Percentiles rank a stretch among this genome's conserved stretches.
Conservation (phyloP, 2,113 vertebrate genomes). For the Chinchilla lanigera region DNA sequence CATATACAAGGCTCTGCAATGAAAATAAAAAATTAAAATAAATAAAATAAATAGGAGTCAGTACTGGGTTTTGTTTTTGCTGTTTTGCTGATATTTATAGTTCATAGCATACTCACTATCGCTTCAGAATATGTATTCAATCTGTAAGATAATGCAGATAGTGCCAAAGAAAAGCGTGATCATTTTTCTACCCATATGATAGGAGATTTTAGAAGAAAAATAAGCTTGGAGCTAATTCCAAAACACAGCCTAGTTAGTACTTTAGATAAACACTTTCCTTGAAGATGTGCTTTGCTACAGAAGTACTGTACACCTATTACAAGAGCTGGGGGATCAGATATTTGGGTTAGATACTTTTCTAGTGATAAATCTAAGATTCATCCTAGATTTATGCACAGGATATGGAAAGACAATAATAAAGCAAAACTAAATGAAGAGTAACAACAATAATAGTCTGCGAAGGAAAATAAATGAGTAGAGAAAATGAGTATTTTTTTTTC, state of each 20-base stretch:
- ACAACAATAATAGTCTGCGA: constrained; percentile 38
- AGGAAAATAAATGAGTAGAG: constrained; percentile 52
- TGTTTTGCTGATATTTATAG: neutral
- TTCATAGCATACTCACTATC: neutral
- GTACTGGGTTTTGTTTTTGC: neutral
- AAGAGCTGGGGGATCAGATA: constrained; percentile 65
- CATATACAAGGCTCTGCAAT: neutral
- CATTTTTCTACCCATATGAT: neutral
- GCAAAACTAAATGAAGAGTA: constrained; percentile 64
- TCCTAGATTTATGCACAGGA: constrained; percentile 64
- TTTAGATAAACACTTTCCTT: constrained; percentile 62
- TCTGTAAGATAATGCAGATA: neutral
- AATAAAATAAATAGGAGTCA: neutral
- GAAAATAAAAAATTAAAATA: neutral
- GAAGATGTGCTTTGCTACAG: neutral
- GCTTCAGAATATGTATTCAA: neutral
- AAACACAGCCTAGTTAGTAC: constrained; percentile 14
- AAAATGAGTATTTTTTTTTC: neutral
- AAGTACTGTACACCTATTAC: constrained; percentile 9
- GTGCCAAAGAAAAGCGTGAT: neutral
- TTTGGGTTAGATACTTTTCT: constrained; percentile 67
- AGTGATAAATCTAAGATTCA: constrained; percentile 70
- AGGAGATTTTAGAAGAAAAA: constrained; percentile 17
- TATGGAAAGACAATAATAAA: constrained; percentile 63
- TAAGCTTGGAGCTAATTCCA: neutral